Percentiles rank a stretch among this genome's conserved stretches.
Conservation (phyloP, 2,113 vertebrate genomes). For the Ameiurus melas region DNA sequence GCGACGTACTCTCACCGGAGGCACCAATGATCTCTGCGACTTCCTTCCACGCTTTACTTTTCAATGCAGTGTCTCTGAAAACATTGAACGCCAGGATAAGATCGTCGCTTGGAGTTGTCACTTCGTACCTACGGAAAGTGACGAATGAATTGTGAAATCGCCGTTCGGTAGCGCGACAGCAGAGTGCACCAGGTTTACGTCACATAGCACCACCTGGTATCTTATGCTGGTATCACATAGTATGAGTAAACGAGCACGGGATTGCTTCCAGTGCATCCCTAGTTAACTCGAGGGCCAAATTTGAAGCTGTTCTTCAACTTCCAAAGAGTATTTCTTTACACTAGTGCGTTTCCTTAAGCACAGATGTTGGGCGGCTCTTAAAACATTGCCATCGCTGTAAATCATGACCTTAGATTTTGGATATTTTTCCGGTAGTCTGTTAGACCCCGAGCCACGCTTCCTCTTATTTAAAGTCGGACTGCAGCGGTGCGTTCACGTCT, state of each 20-base stretch:
- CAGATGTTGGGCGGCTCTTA: background rate
- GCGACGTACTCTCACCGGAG: background rate
- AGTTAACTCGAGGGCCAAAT: background rate
- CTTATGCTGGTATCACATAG: too few relatives aligned
- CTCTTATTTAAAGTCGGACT: background rate
- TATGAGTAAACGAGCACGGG: background rate
- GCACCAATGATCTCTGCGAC: background rate
- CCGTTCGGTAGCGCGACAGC: background rate
- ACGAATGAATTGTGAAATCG: background rate
- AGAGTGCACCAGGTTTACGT: background rate
- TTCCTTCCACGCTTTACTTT: background rate
- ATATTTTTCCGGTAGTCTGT: background rate
- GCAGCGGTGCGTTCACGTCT: background rate
- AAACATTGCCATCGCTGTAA: too few relatives aligned
- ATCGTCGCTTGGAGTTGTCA: background rate
- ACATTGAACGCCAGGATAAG: background rate
- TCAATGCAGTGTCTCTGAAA: background rate
- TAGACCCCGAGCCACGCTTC: background rate
- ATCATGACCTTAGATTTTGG: background rate
- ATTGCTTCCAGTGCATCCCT: background rate
- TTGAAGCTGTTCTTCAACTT: background rate
- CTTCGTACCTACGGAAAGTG: background rate
- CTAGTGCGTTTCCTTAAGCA: background rate
- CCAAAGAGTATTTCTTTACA: background rate
- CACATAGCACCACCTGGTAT: background rate